These are phyloP conservation scores for Nothoprocta perdicaria DNA, from an alignment of 2,113 vertebrate genomes.

Conservation along the genomic window DNA sequence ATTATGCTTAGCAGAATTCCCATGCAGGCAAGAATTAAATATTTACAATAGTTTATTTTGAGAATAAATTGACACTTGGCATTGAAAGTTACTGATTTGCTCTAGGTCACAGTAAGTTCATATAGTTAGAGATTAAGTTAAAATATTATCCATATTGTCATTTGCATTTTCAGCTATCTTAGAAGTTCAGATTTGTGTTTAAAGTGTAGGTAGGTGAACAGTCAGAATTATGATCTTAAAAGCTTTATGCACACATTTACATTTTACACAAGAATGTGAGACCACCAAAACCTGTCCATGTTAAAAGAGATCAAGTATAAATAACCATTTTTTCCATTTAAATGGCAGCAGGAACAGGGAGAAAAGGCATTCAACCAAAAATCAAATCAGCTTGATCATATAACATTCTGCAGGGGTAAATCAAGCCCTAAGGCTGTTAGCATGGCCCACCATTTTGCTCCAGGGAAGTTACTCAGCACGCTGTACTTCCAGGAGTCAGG, in stretches of 20 bases:
- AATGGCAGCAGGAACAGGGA: neutral
- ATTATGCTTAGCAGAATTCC: neutral
- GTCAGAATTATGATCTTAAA: neutral
- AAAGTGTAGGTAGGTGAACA: neutral
- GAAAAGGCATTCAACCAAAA: neutral
- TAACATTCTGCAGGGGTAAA: neutral
- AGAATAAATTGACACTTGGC: neutral
- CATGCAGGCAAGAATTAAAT: neutral
- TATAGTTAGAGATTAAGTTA: neutral
- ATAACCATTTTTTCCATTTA: neutral
- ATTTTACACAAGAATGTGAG: neutral
- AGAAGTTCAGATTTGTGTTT: neutral
- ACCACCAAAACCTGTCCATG: neutral
- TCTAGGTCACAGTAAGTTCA: neutral
- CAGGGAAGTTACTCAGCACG: neutral
- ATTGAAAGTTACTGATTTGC: neutral
- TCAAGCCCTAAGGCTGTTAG: neutral
- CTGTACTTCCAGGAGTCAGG: neutral
- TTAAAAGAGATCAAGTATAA: neutral
- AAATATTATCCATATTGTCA: no score
- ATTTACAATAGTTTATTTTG: neutral
- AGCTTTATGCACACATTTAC: neutral
- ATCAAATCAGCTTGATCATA: neutral
- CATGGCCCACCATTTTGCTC: neutral
- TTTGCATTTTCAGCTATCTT: neutral